Conservation (phyloP, 2,888 invertebrate genomes). For the Clanis bilineata region DNA sequence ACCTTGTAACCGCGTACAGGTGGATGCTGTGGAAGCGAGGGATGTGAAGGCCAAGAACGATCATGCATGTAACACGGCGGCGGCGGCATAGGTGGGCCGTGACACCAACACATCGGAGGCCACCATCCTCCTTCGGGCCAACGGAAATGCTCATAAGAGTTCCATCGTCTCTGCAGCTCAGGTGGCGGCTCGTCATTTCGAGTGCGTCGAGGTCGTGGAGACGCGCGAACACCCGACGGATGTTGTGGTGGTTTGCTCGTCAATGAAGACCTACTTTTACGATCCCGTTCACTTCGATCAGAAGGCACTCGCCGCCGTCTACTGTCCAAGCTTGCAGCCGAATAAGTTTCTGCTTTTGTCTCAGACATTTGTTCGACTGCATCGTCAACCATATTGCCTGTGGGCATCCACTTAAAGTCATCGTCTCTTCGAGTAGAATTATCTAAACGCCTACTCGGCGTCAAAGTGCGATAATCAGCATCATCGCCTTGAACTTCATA, state of each 20-base stretch:
- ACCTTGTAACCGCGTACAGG: conserved; percentile 70
- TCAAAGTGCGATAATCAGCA: conserved; percentile 81
- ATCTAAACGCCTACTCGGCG: conserved; percentile 71
- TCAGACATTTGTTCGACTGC: conserved; percentile 51
- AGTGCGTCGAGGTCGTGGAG: conserved; percentile 65
- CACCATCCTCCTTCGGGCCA: conserved; percentile 81
- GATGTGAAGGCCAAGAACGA: conserved; percentile 76
- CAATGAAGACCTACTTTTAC: conserved; percentile 84
- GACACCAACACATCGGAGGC: conserved; percentile 77
- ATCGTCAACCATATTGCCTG: conserved; percentile 61
- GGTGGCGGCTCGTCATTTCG: conserved; percentile 67
- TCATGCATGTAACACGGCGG: conserved; percentile 77
- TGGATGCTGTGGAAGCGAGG: conserved; percentile 63
- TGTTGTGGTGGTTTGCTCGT: conserved; percentile 78
- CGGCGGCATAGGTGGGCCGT: conserved; percentile 69
- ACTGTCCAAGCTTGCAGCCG: conserved; percentile 80
- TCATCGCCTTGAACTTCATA: conserved; percentile 83
- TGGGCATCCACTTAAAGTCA: conserved; percentile 86
- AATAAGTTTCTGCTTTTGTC: conserved; percentile 58
- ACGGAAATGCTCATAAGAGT: conserved; percentile 83
- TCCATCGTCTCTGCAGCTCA: conserved; percentile 74
- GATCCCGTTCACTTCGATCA: conserved; percentile 84
- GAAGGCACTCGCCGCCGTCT: conserved; percentile 76
- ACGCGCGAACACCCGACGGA: conserved; percentile 65
- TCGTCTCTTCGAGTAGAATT: conserved; percentile 85